phyloP scores from a whole-genome alignment of 2,113 vertebrate species.

The Tachuris rubrigastra region DNA sequence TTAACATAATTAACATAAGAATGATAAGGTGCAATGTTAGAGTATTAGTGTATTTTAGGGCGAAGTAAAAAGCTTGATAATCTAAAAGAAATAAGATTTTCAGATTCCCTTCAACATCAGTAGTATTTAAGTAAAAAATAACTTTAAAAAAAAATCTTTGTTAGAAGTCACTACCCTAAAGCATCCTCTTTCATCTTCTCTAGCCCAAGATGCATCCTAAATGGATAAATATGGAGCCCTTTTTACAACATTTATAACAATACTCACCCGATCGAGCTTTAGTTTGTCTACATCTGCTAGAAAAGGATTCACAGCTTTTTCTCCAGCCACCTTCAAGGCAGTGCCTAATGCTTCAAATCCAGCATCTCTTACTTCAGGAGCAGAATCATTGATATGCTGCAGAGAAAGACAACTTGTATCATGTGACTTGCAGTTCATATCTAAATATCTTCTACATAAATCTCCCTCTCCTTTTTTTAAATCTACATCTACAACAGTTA shows the following conservation, averaged over 20 bases:
- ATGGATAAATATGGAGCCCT: neutral
- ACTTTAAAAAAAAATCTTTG: neutral
- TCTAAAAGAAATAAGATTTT: neutral
- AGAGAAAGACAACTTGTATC: neutral
- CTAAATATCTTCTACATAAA: neutral
- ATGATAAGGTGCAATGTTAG: neutral
- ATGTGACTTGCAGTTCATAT: neutral
- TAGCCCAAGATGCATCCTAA: neutral
- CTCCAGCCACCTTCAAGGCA: conserved; percentile 94
- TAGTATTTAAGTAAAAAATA: neutral
- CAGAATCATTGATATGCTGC: conserved; percentile 97
- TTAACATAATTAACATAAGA: neutral
- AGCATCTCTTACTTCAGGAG: conserved; percentile 94
- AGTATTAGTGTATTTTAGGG: neutral
- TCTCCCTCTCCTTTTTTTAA: neutral
- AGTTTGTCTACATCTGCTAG: conserved; percentile 93
- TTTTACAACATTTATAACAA: neutral
- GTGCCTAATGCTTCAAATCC: conserved; percentile 96
- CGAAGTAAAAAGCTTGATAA: neutral
- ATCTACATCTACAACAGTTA: neutral
- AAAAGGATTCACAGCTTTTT: conserved; percentile 95
- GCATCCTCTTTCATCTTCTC: neutral
- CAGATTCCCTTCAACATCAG: neutral
- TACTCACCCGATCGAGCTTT: conserved; percentile 91
- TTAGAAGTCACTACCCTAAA: neutral